Percentiles rank a stretch among this genome's conserved stretches.
phyloP scores from a whole-genome alignment of 2,113 vertebrate species.

The Heteronetta atricapilla region DNA sequence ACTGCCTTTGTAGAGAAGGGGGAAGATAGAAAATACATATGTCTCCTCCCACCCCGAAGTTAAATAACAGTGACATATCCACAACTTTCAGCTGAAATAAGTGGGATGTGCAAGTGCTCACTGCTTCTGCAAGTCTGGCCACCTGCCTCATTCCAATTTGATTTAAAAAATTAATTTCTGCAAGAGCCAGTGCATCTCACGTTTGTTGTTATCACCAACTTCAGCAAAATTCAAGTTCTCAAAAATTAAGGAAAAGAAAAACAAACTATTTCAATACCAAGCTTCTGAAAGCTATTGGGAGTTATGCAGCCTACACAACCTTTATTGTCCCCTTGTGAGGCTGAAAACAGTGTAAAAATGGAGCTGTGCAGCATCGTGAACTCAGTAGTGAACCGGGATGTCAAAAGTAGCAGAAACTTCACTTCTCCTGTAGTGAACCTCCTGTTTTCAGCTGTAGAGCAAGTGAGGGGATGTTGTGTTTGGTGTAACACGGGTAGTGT shows the following conservation, averaged over 20 bases:
- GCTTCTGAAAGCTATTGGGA: neutral
- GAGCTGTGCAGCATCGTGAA: neutral
- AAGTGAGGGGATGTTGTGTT: neutral
- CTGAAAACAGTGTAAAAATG: accelerated
- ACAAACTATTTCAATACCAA: neutral
- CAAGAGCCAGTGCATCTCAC: neutral
- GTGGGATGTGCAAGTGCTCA: slow-evolving; percentile 32
- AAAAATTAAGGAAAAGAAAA: neutral
- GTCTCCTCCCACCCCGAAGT: slow-evolving; percentile 43
- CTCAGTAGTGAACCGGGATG: neutral
- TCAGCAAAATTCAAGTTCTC: neutral
- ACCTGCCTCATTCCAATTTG: neutral
- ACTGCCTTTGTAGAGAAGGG: slow-evolving; percentile 13
- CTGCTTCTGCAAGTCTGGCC: slow-evolving; percentile 33
- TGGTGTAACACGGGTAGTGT: neutral
- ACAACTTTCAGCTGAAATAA: slow-evolving; percentile 42
- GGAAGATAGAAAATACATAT: slow-evolving; percentile 25
- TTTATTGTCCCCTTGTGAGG: neutral
- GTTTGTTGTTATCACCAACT: neutral
- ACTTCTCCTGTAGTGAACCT: neutral
- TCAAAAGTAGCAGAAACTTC: neutral
- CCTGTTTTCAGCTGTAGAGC: neutral
- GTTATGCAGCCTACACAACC: neutral
- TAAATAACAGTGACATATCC: slow-evolving; percentile 60
- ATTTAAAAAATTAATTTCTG: neutral